Evolutionary conservation across 2,113 vertebrate species (phyloP), one percentile per base, ranked within the genome.

Genomic region (Oceanodroma tethys): DNA sequence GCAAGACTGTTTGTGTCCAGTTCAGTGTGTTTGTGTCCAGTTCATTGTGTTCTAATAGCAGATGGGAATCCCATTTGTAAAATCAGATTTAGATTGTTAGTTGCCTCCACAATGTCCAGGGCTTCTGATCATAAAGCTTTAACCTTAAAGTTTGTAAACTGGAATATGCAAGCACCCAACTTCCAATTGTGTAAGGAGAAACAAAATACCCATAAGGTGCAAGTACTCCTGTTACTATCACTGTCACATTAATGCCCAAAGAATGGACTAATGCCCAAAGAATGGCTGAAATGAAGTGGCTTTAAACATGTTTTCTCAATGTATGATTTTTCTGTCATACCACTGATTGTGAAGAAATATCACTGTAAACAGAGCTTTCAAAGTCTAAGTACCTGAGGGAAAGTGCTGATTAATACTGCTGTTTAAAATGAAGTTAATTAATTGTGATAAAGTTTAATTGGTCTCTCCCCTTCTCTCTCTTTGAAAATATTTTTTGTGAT

Each of bases 351-450:
- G 43, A 63, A 84, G 53, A 73, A 73, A 48, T 40, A 73, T 10
- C 36, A 47, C 29, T 38, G 34, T 56, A 91, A 82, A 87, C 40
- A 79, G 25, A 78, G 23, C 36, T 94, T 93, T 92, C 25, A 48
- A 43, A 88, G 13, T 55, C 53, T 80, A 67, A 74, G 17, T 75
- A 81, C 21, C 16, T 42, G 22, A 81, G 48, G 47, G 66, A 86
- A 89, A 86, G 36, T 81, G 23, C 26, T 95, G 50, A 92, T 91
- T 95, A 89, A 95, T 65, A 34, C 16, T 89, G 40, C 12, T 94
- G 20, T 90, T 91, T 89, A 95, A 94, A 25, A 8, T 73, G 66
- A 93, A 47, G 86, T 90, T 97, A 95, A 96, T 96, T 94, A 86
- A 65, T 82, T 85, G 10, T 89, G 70, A 91, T 87, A 84, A 88